These are phyloP conservation scores for Apus apus DNA, from an alignment of 2,113 vertebrate species.

Conservation along the genomic window DNA sequence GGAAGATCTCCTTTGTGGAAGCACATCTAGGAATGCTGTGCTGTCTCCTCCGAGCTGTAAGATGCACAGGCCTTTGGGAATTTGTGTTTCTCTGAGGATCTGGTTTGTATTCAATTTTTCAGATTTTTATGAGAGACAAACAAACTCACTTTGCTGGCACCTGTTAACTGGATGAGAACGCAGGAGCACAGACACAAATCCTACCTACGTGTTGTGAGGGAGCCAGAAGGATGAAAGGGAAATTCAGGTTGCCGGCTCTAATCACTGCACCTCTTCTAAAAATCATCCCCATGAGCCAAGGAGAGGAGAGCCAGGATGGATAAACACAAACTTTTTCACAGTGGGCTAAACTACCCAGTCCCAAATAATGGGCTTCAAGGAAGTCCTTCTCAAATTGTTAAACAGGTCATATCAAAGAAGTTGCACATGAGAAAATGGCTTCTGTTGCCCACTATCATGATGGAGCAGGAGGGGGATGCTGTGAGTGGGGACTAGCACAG, in stretches of 20 bases:
- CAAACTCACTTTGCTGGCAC: constrained; percentile 16
- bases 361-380: neutral
- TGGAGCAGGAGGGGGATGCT: rapidly evolving
- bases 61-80: constrained; percentile 56
- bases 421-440: neutral
- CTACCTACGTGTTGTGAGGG: neutral
- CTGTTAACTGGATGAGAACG: constrained; percentile 42
- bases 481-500: neutral
- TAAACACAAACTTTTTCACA: neutral
- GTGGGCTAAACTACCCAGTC: neutral
- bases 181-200: constrained; percentile 12
- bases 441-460: neutral
- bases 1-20: constrained; percentile 73
- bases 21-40: constrained; percentile 9
- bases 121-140: constrained; percentile 44
- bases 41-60: constrained; percentile 55
- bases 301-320: neutral
- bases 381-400: neutral
- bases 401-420: neutral
- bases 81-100: constrained; percentile 16
- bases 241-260: constrained; percentile 51
- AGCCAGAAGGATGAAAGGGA: constrained; percentile 25
- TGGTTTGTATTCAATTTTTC: constrained; percentile 24
- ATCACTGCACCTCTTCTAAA: constrained; percentile 23
- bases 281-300: neutral